Base-by-base conservation (phyloP, 2,113 vertebrate genomes). In the Bujurquina vittata region DNA sequence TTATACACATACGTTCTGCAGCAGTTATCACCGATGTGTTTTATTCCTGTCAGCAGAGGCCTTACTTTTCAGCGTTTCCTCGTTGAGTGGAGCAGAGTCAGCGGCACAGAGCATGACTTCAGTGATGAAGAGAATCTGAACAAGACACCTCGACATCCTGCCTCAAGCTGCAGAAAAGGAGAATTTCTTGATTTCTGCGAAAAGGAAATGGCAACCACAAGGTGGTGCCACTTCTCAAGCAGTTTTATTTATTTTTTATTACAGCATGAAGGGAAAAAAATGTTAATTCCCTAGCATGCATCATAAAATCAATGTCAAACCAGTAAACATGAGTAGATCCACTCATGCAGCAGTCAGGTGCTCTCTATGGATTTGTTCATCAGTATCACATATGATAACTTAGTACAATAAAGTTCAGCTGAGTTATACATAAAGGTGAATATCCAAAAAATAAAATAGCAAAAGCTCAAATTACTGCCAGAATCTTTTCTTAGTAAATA, bases 11-110 rank as follows among this genome's bases (percentile, higher is more conserved):
- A 37, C 9, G 8, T 37, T 37, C 35, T 37, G 35, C 35, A 72
- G 14, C 29, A 29, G 1, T 14, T 11, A 29, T 60, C 9, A 35
- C 15, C 3, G 6, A 18, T 6, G 0, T 62, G 14, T 46, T 67
- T 26, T 26, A 10, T 56, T 31, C 54, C n/a, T 1, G 1, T 10
- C 1, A 35, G 14, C 15, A 3, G 33, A 73, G 46, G 29, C 55
- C 86, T 90, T 77, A 97, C 97, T 59, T 89, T 94, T 95, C 10
- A 96, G 91, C 37, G 81, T 86, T 77, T 94, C 95, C n/a, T 31
- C 57, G 15, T 80, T 59, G 18, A 87, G 80, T 1, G 93, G 89
- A 79, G 94, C 91, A 88, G 85, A 89, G 4, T 84, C 89, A 0
- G 95, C 95, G 3, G 91, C 93, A 3, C 95, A 94, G 5, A 90